Conservation (phyloP, 2,888 invertebrate species). For the Gonocerus acuteangulatus region DNA sequence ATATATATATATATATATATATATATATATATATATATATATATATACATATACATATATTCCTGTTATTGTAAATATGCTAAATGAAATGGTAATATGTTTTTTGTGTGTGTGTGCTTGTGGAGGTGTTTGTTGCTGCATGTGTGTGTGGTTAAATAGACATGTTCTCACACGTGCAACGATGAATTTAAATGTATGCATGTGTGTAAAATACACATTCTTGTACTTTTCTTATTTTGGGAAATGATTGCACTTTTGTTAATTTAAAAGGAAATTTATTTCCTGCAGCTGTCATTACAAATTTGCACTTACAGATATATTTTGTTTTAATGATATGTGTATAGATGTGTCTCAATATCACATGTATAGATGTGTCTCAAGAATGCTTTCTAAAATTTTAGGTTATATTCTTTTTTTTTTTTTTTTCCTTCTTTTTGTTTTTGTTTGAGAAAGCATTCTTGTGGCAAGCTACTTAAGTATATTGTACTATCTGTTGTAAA, state of each 20-base stretch:
- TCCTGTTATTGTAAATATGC: too few species aligned
- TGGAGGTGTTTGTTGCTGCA: too few species aligned
- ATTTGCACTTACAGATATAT: neutral
- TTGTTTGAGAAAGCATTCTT: slow-evolving; percentile 7
- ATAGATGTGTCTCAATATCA: neutral
- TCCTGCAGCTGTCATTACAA: neutral
- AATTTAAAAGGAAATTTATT: neutral
- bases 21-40: neutral
- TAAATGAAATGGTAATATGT: neutral
- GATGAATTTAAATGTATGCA: neutral
- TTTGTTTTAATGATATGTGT: neutral
- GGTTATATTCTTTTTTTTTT: neutral
- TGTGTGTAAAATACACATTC: neutral
- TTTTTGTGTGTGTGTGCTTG: neutral
- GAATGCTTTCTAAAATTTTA: slow-evolving; percentile 6
- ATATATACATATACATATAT: too few species aligned
- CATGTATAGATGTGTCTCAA: slow-evolving; percentile 5
- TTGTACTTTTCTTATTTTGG: neutral
- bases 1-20: neutral
- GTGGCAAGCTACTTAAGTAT: slow-evolving; percentile 20
- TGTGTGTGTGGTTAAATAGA: neutral
- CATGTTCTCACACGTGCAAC: neutral
- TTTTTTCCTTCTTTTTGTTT: neutral
- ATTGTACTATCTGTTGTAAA: slow-evolving; percentile 5
- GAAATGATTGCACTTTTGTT: slow-evolving; percentile 11